Percentiles rank a stretch among this genome's conserved stretches.
Conservation (phyloP, 2,888 invertebrate species). For the Octonoba sinensis region DNA sequence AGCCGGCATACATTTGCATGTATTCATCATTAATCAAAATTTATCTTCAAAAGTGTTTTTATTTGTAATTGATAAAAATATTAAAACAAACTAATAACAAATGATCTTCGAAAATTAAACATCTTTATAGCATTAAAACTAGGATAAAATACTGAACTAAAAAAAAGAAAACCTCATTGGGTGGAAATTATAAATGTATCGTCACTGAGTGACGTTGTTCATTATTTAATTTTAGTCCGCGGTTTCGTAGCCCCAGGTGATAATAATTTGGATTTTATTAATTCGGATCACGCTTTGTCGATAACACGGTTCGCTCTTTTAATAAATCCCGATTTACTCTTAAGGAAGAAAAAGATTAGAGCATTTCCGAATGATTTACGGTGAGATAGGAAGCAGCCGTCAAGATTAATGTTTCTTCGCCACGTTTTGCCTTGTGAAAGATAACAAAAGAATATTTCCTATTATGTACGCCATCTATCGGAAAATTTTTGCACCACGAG, state of each 20-base stretch:
- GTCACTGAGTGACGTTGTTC: conserved; percentile 25
- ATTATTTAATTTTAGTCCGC: conserved; percentile 56
- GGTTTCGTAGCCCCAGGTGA: conserved; percentile 39
- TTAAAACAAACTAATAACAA: not conserved
- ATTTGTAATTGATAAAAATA: conserved; percentile 28
- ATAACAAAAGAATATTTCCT: no score
- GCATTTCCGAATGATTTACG: conserved; percentile 61
- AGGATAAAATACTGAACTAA: not conserved
- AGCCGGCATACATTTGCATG: no score
- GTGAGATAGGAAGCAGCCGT: conserved; percentile 41
- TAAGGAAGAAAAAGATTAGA: conserved; percentile 54
- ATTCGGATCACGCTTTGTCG: conserved; percentile 56
- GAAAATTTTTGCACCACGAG: no score
- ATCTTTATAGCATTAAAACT: not conserved
- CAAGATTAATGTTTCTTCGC: conserved; percentile 47
- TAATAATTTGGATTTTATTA: conserved; percentile 53
- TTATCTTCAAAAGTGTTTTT: conserved; percentile 33
- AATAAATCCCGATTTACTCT: conserved; percentile 63
- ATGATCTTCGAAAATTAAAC: conserved; percentile 18
- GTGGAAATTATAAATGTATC: conserved; percentile 41
- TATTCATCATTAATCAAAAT: conserved; percentile 7
- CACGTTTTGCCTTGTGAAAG: not conserved
- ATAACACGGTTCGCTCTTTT: conserved; percentile 60
- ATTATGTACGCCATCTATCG: no score
- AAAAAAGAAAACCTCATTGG: not conserved